Conservation (phyloP, 2,888 invertebrate genomes). For the Drosophila prolongata region DNA sequence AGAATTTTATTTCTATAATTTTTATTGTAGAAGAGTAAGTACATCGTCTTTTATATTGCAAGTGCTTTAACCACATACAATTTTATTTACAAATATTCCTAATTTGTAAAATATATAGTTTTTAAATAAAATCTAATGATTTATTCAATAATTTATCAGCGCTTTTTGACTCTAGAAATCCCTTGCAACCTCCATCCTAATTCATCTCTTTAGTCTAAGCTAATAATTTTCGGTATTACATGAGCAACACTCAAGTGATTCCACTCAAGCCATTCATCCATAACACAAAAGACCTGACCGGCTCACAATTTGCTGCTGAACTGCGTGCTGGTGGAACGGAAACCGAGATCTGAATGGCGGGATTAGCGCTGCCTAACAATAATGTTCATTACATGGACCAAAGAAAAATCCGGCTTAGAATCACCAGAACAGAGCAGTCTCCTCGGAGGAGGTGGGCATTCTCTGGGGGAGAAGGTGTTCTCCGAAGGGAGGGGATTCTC, state of each 20-base stretch:
- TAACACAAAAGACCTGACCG: slow-evolving; percentile 44
- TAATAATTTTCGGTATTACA: slow-evolving; percentile 68
- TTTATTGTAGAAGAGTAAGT: too few relatives aligned
- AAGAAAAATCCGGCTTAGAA: slow-evolving; percentile 70
- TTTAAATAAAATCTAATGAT: neutral
- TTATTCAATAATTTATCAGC: slow-evolving; percentile 1
- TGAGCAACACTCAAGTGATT: slow-evolving; percentile 48
- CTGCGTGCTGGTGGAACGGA: slow-evolving; percentile 6
- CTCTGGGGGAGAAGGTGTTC: slow-evolving; percentile 1
- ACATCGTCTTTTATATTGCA: too few relatives aligned
- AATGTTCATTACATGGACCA: slow-evolving; percentile 72
- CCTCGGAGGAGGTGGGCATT: neutral
- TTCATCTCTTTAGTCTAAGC: slow-evolving; percentile 29
- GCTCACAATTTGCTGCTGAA: slow-evolving; percentile 62
- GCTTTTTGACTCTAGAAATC: neutral
- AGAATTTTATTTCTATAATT: neutral
- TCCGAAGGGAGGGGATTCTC: neutral
- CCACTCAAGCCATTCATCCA: slow-evolving; percentile 51
- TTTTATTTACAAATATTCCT: too few relatives aligned
- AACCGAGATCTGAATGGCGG: slow-evolving; percentile 55
- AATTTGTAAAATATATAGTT: neutral
- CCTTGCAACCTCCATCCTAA: neutral
- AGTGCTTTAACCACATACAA: too few relatives aligned
- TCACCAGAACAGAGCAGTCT: slow-evolving; percentile 37
- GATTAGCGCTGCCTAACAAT: slow-evolving; percentile 73